Percentiles rank a stretch among this genome's conserved stretches.
Conservation (phyloP, 2,797 vertebrate genomes). For the Spea hammondii region DNA sequence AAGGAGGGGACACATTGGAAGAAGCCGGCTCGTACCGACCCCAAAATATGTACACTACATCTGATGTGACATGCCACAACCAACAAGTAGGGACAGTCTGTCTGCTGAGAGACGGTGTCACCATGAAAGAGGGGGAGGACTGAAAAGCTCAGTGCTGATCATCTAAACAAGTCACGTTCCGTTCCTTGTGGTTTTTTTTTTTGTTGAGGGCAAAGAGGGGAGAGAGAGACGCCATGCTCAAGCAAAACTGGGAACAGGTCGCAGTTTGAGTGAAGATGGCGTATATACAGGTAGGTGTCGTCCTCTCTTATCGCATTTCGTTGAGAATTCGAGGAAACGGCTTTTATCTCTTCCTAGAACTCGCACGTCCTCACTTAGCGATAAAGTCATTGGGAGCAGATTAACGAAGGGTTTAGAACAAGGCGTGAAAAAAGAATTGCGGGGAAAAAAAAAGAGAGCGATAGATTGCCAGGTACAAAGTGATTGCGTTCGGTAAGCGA, state of each 20-base stretch:
- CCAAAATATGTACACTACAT: constrained; percentile 17
- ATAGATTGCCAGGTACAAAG: not conserved
- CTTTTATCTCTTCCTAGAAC: constrained; percentile 8
- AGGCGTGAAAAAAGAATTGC: not conserved
- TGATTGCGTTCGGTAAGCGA: too few species aligned
- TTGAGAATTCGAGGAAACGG: not conserved
- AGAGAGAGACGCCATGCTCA: constrained; percentile 40
- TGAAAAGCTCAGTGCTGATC: constrained; percentile 54
- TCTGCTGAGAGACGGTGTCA: constrained; percentile 35
- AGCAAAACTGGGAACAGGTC: constrained; percentile 23
- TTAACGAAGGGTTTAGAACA: not conserved
- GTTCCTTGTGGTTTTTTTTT: constrained; percentile 36
- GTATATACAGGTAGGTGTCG: constrained; percentile 47
- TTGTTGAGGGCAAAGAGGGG: constrained; percentile 60
- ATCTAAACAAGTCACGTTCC: constrained; percentile 61
- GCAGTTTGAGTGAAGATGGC: constrained; percentile 45
- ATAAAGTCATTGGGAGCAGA: not conserved
- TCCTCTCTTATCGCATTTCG: constrained; percentile 10
- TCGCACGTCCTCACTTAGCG: not conserved
- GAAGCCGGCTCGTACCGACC: constrained; percentile 16
- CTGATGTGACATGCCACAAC: constrained; percentile 25
- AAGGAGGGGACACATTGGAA: constrained; percentile 17
- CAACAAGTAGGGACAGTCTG: constrained; percentile 22
- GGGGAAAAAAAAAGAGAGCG: not conserved
- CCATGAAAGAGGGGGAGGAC: constrained; percentile 55